Conservation (phyloP, 2,888 invertebrate species). For the Drosophila subquinaria region DNA sequence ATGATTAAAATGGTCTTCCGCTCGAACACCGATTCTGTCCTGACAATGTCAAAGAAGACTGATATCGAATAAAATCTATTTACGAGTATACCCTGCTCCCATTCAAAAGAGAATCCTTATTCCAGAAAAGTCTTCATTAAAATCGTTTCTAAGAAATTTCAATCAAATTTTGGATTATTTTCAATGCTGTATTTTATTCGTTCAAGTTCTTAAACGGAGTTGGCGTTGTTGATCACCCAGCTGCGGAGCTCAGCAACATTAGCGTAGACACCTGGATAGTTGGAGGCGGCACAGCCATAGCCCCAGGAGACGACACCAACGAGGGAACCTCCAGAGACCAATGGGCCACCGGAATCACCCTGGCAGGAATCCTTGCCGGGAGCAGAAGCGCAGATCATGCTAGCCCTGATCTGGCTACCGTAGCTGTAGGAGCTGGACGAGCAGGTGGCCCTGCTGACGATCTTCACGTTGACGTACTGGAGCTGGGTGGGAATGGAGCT, state of each 20-base stretch:
- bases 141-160: neutral
- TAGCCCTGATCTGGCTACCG: slow-evolving; percentile 41
- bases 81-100: too few species aligned
- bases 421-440: slow-evolving; percentile 82
- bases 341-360: slow-evolving; percentile 83
- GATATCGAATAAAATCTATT: neutral
- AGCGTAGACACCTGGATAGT: slow-evolving; percentile 77
- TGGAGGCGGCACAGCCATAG: slow-evolving; percentile 69
- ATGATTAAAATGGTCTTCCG: too few species aligned
- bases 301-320: slow-evolving; percentile 83
- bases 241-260: slow-evolving; percentile 60
- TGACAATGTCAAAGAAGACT: too few species aligned
- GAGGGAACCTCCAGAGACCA: slow-evolving; percentile 59
- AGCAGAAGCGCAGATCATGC: slow-evolving; percentile 74
- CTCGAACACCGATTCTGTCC: too few species aligned
- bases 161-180: neutral
- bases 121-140: neutral
- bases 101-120: neutral
- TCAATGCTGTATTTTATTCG: slow-evolving; percentile 35
- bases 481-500: slow-evolving; percentile 81
- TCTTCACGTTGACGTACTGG: slow-evolving; percentile 85
- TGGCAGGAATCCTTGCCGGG: slow-evolving; percentile 75
- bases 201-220: slow-evolving; percentile 34
- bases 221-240: slow-evolving; percentile 52
- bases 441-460: slow-evolving; percentile 85